Percentiles rank a stretch among this genome's conserved stretches.
These are phyloP conservation scores for Apodemus speciosus DNA, from an alignment of 2,113 vertebrate genomes.

Conservation along the genomic window DNA sequence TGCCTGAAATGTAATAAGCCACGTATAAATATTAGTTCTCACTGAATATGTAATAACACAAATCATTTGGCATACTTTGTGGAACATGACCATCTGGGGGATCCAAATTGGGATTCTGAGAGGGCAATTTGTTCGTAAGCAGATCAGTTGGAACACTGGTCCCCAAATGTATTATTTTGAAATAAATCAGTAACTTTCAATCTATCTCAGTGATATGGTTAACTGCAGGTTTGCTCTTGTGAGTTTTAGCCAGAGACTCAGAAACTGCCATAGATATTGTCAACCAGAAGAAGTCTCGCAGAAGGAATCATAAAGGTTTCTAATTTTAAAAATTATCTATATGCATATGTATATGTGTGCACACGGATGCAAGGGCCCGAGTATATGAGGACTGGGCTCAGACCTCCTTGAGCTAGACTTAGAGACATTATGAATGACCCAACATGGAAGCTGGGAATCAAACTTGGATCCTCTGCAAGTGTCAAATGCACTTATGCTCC, in stretches of 20 bases:
- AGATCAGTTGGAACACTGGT: background rate
- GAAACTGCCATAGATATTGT: background rate
- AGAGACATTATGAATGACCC: background rate
- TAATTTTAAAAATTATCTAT: background rate
- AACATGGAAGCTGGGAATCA: background rate
- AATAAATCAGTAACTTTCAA: conserved; percentile 6
- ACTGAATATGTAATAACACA: conserved; percentile 48
- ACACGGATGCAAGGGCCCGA: too few relatives aligned
- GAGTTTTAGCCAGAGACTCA: conserved; percentile 19
- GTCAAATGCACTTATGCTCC: too few relatives aligned
- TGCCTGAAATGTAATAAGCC: conserved; percentile 43
- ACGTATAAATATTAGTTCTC: conserved; percentile 39
- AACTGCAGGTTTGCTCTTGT: background rate
- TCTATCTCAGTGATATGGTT: background rate
- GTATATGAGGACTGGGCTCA: too few relatives aligned
- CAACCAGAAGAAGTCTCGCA: background rate
- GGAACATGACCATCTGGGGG: background rate
- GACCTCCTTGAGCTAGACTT: background rate
- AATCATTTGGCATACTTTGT: conserved; percentile 41
- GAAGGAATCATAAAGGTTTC: background rate
- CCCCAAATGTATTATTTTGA: conserved; percentile 32
- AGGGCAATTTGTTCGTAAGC: conserved; percentile 8
- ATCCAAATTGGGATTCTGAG: background rate
- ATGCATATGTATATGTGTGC: background rate
- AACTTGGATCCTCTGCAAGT: background rate